Conservation (phyloP, 2,797 vertebrate species). For the Hapalemur alaotrensis region DNA sequence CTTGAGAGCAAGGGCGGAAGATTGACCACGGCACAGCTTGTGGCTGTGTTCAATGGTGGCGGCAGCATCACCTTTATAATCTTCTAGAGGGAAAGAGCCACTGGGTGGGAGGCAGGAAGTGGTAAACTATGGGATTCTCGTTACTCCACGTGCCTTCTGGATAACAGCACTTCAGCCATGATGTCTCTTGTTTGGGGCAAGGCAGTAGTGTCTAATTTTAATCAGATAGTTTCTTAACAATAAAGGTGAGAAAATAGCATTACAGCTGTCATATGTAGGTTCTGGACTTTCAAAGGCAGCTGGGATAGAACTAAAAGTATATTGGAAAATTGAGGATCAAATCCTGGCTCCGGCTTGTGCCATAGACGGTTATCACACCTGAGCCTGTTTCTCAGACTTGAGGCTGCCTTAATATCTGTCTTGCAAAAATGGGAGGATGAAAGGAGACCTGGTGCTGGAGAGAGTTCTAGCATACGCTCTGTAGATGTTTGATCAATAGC, state of each 20-base stretch:
- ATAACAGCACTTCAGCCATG: not conserved
- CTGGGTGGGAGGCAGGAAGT: not conserved
- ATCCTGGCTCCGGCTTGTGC: not conserved
- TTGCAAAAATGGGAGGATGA: not conserved
- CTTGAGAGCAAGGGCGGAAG: not conserved
- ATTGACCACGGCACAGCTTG: rapidly evolving
- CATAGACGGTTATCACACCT: rapidly evolving
- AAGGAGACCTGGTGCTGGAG: not conserved
- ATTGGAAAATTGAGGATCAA: not conserved
- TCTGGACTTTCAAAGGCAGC: not conserved
- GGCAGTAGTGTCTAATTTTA: not conserved
- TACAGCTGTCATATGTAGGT: not conserved
- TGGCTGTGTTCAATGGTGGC: rapidly evolving
- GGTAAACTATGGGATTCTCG: not conserved
- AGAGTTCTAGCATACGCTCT: rapidly evolving
- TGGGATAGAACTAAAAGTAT: not conserved
- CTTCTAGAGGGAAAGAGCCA: not conserved
- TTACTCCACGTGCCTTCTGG: not conserved
- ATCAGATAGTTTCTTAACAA: not conserved
- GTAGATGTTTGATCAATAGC: rapidly evolving
- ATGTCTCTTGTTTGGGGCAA: not conserved
- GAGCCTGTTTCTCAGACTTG: not conserved
- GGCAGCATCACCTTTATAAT: not conserved
- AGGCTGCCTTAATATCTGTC: not conserved
- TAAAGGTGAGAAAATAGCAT: not conserved